Base-by-base conservation (phyloP, 2,797 vertebrate species). In the Echiichthys vipera region DNA sequence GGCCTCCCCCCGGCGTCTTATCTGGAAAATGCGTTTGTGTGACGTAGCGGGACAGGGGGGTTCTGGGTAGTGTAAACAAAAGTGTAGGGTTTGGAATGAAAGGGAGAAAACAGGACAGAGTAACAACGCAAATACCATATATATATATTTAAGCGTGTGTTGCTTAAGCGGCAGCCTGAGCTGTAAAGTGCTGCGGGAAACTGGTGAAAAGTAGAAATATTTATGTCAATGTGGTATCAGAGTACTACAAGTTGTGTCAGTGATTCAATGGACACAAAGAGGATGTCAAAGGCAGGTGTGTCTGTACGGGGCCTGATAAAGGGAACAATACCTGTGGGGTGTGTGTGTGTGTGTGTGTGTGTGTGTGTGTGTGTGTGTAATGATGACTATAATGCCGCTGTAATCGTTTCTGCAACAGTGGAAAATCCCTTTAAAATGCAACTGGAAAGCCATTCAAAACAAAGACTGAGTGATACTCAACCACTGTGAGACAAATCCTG, bases 381-480 rank as follows among this genome's bases (percentile, higher is more conserved):
- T 47, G 32, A 83, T 74, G 61, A 77, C 46, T 80, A 11, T 79
- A 47, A 50, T 71, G 67, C 65, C 42, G 39, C 24, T 32, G 42
- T 54, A 36, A 25, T 39, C 59, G 62, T 46, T 37, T 57, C 22
- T 5, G 43, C 55, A 39, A 70, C 74, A 55, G n/a, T 59, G 85
- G 84, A 84, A 89, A 90, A 67, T 65, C 84, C 85, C 84, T 65
- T 76, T 49, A 17, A 68, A 67, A 54, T n/a, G n/a, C n/a, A n/a
- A n/a, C n/a, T n/a, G n/a, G n/a, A n/a, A 70, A 36, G 17, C 17
- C 13, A 20, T 43, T 43, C 72, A 80, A 74, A 83, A 80, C 63
- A 80, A 55, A 64, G 32, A n/a, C 32, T 4, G 18, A 45, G n/a
- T 22, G 58, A 68, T 62, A 34, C 39, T 50, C 18, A 34, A 29